These are phyloP conservation scores for Dryobota labecula DNA, from an alignment of 2,888 invertebrate species.

Conservation along the genomic window DNA sequence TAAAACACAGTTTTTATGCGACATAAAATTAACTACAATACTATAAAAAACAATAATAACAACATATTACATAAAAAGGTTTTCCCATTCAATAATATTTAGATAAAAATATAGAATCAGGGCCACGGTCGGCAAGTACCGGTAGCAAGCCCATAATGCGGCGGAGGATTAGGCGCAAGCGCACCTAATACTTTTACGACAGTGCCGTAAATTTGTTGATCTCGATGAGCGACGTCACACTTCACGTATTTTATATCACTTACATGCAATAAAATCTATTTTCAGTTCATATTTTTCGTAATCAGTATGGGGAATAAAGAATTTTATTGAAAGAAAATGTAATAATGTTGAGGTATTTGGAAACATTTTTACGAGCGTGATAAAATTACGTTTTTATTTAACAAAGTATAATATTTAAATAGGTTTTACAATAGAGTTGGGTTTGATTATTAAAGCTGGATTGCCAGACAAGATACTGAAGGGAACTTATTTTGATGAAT, in stretches of 20 bases:
- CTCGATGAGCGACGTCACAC: constrained; percentile 79
- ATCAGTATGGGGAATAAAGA: constrained; percentile 33
- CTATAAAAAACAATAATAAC: constrained; percentile 43
- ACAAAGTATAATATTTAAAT: background rate
- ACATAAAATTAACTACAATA: background rate
- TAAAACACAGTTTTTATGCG: background rate
- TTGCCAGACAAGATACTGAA: background rate
- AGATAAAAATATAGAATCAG: constrained; percentile 79
- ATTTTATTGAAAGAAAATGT: constrained; percentile 15
- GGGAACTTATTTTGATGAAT: background rate
- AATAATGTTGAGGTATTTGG: constrained; percentile 9
- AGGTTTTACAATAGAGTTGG: background rate
- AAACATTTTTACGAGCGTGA: constrained; percentile 22
- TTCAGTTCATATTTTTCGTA: constrained; percentile 63
- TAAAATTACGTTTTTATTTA: constrained; percentile 25
- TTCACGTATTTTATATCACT: constrained; percentile 79
- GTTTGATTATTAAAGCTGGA: constrained; percentile 19
- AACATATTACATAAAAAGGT: constrained; percentile 45
- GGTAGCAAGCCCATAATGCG: constrained; percentile 79
- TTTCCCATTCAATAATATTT: constrained; percentile 58
- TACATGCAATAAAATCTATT: constrained; percentile 78
- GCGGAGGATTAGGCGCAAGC: constrained; percentile 80
- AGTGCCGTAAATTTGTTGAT: constrained; percentile 82
- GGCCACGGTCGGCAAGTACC: constrained; percentile 76
- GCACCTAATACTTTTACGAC: constrained; percentile 87